These are phyloP conservation scores for Echeneis naucrates DNA, from an alignment of 2,797 vertebrate species.

Conservation along the genomic window DNA sequence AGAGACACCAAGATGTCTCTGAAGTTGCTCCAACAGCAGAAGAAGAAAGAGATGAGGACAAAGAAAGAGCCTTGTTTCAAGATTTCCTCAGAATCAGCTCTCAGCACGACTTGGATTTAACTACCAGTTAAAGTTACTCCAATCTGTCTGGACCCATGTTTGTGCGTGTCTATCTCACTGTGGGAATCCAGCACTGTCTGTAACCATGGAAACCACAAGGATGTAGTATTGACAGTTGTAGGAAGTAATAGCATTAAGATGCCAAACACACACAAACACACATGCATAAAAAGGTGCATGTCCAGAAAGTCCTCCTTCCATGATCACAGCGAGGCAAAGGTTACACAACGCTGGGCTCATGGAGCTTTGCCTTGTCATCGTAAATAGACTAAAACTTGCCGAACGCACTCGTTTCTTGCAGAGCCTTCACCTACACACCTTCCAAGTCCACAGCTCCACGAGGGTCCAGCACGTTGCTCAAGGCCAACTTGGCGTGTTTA, in stretches of 20 bases:
- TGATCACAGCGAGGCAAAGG: conserved; percentile 45
- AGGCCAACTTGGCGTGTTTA: conserved; percentile 34
- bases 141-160: conserved; percentile 47
- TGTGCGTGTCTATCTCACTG: conserved; percentile 43
- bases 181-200: conserved; percentile 68
- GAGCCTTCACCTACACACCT: neutral
- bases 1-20: conserved; percentile 12
- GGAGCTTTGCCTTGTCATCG: conserved; percentile 5
- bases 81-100: conserved; percentile 45
- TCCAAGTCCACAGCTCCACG: conserved; percentile 4
- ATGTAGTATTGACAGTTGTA: conserved; percentile 42
- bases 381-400: neutral
- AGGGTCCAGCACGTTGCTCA: conserved; percentile 5
- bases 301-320: conserved; percentile 15
- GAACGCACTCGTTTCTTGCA: neutral
- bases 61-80: conserved; percentile 28
- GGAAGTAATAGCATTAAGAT: conserved; percentile 32
- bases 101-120: conserved; percentile 49
- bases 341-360: neutral
- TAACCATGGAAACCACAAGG: conserved; percentile 83
- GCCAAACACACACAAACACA: conserved; percentile 28
- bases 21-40: conserved; percentile 24
- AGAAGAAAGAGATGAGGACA: neutral
- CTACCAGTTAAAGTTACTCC: conserved; percentile 53
- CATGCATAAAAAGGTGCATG: conserved; percentile 4